These are phyloP conservation scores for Colletes collaris DNA, from an alignment of 2,888 invertebrate species.

Conservation along the genomic window DNA sequence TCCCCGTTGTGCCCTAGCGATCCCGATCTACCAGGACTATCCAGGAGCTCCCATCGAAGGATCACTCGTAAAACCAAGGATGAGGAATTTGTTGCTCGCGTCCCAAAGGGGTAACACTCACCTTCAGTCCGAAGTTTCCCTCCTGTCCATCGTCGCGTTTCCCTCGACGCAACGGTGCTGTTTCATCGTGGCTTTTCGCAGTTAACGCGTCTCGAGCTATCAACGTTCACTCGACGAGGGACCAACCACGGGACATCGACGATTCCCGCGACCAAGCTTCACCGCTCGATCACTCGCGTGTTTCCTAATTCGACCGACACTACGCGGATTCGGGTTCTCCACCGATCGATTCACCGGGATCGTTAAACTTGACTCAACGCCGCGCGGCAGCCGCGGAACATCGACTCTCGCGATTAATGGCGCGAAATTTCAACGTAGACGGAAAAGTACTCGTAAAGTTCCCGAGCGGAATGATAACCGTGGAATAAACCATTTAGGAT, in stretches of 20 bases:
- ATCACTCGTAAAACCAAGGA: constrained; percentile 55
- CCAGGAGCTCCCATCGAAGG: constrained; percentile 43
- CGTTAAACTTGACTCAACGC: background rate
- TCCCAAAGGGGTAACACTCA: constrained; percentile 37
- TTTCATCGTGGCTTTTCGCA: constrained; percentile 9
- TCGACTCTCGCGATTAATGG: background rate
- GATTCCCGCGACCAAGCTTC: background rate
- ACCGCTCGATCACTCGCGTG: constrained; percentile 35
- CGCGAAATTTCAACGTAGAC: background rate
- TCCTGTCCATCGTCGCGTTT: constrained; percentile 1
- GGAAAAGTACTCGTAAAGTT: background rate
- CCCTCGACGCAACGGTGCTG: background rate
- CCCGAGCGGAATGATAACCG: background rate
- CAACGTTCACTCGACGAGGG: background rate
- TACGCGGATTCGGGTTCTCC: no score
- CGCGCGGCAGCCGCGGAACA: no score
- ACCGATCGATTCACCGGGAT: background rate
- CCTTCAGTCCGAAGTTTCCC: constrained; percentile 36
- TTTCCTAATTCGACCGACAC: no score
- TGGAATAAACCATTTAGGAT: no score
- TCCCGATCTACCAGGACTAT: background rate
- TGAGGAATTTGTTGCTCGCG: constrained; percentile 7
- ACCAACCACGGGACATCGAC: background rate
- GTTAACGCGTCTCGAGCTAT: constrained; percentile 4
- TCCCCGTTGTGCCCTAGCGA: no score